These are phyloP conservation scores for Ferdinandea cuprea DNA, from an alignment of 2,888 invertebrate species.

Conservation along the genomic window DNA sequence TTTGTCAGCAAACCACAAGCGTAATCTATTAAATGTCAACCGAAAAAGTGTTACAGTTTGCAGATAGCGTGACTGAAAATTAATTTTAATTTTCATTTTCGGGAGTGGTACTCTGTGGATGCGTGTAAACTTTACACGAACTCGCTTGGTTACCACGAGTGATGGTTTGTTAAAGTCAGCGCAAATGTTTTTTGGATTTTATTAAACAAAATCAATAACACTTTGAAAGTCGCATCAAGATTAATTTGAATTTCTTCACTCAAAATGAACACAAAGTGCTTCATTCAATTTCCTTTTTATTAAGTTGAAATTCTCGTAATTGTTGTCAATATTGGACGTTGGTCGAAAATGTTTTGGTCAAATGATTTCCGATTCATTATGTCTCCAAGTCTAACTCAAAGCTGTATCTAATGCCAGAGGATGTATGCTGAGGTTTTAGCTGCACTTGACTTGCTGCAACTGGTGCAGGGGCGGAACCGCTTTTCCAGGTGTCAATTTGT, in stretches of 20 bases:
- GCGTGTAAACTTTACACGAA: neutral
- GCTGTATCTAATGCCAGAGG: neutral
- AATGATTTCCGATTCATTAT: neutral
- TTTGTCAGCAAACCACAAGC: slow-evolving; percentile 40
- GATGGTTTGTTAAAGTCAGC: neutral
- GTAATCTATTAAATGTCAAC: slow-evolving; percentile 62
- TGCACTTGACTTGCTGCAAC: slow-evolving; percentile 20
- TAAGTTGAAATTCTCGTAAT: neutral
- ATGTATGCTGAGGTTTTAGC: neutral
- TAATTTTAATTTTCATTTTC: slow-evolving; percentile 32
- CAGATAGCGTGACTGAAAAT: slow-evolving; percentile 31
- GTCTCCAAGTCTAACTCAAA: neutral
- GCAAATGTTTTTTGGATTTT: neutral
- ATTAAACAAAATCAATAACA: neutral
- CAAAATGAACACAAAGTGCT: too few relatives aligned
- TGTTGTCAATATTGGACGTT: neutral
- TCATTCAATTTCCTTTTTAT: too few relatives aligned
- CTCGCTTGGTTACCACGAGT: too few relatives aligned
- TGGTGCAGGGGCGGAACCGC: neutral
- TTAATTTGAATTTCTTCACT: too few relatives aligned
- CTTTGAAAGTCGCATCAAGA: too few relatives aligned
- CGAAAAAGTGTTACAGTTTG: slow-evolving; percentile 23
- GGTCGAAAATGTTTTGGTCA: neutral
- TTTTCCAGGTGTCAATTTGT: slow-evolving; percentile 17
- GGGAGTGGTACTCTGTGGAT: neutral